phyloP scores from a whole-genome alignment of 2,888 invertebrate genomes.

The Prosopocoilus inquinatus region DNA sequence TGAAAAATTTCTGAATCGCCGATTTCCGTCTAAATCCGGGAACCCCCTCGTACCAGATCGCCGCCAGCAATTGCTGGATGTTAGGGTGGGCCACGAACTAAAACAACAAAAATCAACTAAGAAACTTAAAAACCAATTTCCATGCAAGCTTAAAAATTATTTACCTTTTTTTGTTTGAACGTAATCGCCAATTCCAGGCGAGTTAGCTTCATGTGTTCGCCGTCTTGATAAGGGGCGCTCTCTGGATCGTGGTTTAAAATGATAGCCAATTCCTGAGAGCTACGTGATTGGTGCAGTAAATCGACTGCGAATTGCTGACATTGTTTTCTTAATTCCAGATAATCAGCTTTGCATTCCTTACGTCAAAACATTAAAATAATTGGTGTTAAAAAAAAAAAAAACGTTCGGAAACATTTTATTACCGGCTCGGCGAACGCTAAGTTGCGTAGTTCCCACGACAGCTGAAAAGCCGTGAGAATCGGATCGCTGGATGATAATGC shows the following conservation, averaged over 20 bases:
- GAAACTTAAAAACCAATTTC: not conserved
- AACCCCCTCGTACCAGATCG: conserved; percentile 94
- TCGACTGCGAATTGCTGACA: conserved; percentile 91
- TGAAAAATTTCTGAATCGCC: conserved; percentile 63
- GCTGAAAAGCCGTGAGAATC: conserved; percentile 88
- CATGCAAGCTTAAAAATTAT: not conserved
- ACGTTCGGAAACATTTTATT: conserved; percentile 20
- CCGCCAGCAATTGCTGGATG: conserved; percentile 86
- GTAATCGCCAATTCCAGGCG: conserved; percentile 87
- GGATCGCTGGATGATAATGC: conserved; percentile 91
- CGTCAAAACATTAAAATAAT: conserved; percentile 7
- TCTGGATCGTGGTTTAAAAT: conserved; percentile 90
- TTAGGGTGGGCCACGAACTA: conserved; percentile 95
- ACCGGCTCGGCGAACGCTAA: conserved; percentile 85
- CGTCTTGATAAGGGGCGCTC: conserved; percentile 68
- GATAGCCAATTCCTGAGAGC: conserved; percentile 89
- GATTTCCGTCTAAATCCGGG: conserved; percentile 89
- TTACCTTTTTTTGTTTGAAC: conserved; percentile 92
- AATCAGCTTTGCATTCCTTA: conserved; percentile 87
- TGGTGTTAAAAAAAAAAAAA: not conserved
- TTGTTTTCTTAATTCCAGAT: conserved; percentile 78
- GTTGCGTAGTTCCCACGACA: conserved; percentile 91
- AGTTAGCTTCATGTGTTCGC: conserved; percentile 81
- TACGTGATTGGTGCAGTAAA: conserved; percentile 85
- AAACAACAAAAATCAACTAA: conserved; percentile 3